Evolutionary conservation across 2,888 invertebrate species (phyloP), one percentile per base, ranked within the genome.

Genomic region (Phortica okadai): DNA sequence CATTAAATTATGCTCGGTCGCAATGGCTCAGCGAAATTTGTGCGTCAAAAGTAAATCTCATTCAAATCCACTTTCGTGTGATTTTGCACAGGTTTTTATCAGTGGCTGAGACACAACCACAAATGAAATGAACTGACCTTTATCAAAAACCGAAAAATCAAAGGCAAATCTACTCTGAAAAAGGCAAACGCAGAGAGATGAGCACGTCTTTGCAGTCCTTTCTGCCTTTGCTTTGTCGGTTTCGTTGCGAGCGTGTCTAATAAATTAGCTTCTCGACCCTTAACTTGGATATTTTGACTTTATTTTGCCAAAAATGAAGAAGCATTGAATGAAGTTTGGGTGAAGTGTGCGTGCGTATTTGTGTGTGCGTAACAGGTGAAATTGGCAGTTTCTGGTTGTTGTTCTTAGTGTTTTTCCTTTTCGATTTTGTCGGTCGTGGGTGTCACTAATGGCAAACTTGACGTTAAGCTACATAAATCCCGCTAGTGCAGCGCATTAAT

Each of bases 211-310:
- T 33, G 33, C 33, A 4, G 33, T 1, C 33, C 1, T 33, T 33
- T 1, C 33, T 33, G 33, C 33, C 33, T 5, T 33, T 33, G 33
- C 33, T 5, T 33, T 33, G 33, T 33, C 33, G 33, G 33, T 5
- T 33, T 33, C 33, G 33, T 33, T 4, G 33, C 21, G 59, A 16
- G 25, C 16, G 21, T 59, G 25, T 59, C 59, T 76, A 67, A 82
- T 81, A 80, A 84, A 81, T 84, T 78, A 82, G 84, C 84, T 79
- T 78, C 77, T 79, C 8, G 33, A 33, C 33, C 33, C 33, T 33
- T 4, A 33, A 33, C 33, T 33, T 5, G 4, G 33, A 33, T 33
- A 33, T 33, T 33, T 33, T 5, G 33, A 33, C 33, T 33, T 33
- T 33, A 33, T 33, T 33, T 33, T 5, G 33, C 33, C 33, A 2